Percentiles rank a stretch among this genome's conserved stretches.
Conservation (phyloP, 2,113 vertebrate species). For the Gallinago undulata region DNA sequence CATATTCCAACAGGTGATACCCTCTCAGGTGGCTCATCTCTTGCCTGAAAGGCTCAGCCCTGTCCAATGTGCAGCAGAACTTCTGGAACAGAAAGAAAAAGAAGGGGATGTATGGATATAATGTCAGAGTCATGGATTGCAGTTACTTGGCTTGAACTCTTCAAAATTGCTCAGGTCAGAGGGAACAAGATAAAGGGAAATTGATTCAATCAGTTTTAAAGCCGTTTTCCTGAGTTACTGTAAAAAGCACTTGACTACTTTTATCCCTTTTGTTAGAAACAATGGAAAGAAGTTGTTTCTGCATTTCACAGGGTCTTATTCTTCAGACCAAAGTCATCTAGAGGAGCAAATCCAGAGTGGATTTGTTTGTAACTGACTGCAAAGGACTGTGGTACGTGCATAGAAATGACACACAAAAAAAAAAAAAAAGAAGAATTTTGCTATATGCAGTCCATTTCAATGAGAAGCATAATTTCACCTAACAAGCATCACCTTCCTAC, state of each 20-base stretch:
- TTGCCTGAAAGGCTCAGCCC: neutral
- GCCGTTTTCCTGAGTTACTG: neutral
- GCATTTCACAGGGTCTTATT: neutral
- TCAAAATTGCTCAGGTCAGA: slow-evolving; percentile 31
- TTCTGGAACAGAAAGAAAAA: neutral
- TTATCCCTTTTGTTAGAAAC: neutral
- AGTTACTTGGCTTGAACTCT: neutral
- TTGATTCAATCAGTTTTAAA: slow-evolving; percentile 38
- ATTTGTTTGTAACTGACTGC: slow-evolving; percentile 21
- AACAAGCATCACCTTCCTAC: slow-evolving; percentile 7
- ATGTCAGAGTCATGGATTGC: neutral
- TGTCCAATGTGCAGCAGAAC: neutral
- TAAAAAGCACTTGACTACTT: slow-evolving; percentile 18
- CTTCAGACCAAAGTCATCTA: neutral
- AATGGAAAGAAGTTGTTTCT: slow-evolving; percentile 32
- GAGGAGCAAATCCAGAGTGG: neutral
- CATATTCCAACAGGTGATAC: neutral
- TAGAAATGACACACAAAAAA: neutral
- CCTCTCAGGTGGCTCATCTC: neutral
- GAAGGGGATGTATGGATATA: neutral
- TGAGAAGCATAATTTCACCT: slow-evolving; percentile 26
- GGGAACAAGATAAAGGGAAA: slow-evolving; percentile 43
- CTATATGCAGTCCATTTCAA: neutral
- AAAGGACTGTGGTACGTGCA: neutral
- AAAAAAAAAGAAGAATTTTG: neutral